Evolutionary conservation across 2,797 vertebrate species (phyloP).

Genomic region (Anabacerthia variegaticeps): DNA sequence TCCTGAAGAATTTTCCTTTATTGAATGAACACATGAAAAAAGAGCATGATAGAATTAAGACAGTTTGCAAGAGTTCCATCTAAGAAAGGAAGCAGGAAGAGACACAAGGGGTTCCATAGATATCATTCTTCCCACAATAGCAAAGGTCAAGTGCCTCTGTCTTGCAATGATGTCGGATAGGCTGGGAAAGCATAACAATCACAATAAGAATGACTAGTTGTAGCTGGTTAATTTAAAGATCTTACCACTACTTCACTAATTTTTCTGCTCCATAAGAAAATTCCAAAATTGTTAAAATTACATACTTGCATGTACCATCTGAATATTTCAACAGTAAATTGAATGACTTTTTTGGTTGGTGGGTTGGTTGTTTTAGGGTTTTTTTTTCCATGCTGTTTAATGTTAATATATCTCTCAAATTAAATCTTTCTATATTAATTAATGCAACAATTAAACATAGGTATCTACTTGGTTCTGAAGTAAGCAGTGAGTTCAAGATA

Average conservation of each 20-base stretch:
- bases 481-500: not conserved
- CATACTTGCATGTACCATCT: not conserved
- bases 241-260: not conserved
- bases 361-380: not conserved
- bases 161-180: not conserved
- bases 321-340: not conserved
- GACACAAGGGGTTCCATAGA: fast-evolving
- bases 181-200: not conserved
- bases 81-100: not conserved
- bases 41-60: not conserved
- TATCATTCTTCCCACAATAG: not conserved
- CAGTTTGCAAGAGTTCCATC: not conserved
- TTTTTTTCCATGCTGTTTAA: not conserved
- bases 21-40: not conserved
- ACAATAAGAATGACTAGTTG: not conserved
- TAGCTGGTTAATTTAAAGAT: not conserved
- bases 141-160: not conserved
- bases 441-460: not conserved
- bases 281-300: not conserved
- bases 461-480: not conserved
- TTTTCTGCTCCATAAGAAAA: not conserved
- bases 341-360: not conserved
- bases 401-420: not conserved
- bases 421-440: not conserved
- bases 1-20: not conserved